Conservation (phyloP, 2,797 vertebrate genomes). For the Sylvilagus floridanus region DNA sequence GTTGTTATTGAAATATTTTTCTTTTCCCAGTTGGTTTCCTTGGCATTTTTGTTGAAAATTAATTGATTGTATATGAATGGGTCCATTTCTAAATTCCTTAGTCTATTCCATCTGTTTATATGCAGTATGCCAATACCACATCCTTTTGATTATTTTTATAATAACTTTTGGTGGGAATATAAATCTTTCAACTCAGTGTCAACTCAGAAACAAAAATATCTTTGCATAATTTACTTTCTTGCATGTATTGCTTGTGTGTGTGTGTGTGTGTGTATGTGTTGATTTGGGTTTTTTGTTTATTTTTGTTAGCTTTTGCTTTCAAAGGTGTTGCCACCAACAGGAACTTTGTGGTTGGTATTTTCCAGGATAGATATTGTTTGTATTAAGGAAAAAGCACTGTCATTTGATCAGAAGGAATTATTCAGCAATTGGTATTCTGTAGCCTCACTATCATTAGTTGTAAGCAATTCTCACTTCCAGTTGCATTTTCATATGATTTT, state of each 20-base stretch:
- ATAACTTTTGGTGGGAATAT: neutral
- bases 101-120: neutral
- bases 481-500: neutral
- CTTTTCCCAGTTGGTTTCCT: conserved; percentile 34
- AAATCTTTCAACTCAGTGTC: neutral
- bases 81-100: neutral
- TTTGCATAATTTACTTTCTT: neutral
- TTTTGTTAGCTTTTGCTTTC: conserved; percentile 46
- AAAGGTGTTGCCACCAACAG: neutral
- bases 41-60: conserved; percentile 12
- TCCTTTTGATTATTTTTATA: conserved; percentile 20
- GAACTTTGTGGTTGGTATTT: neutral
- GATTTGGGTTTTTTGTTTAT: neutral
- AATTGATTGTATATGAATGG: neutral
- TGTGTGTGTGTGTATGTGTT: neutral
- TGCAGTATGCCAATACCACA: neutral
- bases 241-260: neutral
- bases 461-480: neutral
- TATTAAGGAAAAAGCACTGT: conserved; percentile 4
- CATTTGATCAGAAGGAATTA: neutral
- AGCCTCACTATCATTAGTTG: neutral
- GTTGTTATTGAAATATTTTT: conserved; percentile 23
- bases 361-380: neutral
- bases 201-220: conserved; percentile 16
- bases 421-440: neutral